Base-by-base conservation (phyloP, 2,797 vertebrate genomes). In the Sebastes kiyomatsui region DNA sequence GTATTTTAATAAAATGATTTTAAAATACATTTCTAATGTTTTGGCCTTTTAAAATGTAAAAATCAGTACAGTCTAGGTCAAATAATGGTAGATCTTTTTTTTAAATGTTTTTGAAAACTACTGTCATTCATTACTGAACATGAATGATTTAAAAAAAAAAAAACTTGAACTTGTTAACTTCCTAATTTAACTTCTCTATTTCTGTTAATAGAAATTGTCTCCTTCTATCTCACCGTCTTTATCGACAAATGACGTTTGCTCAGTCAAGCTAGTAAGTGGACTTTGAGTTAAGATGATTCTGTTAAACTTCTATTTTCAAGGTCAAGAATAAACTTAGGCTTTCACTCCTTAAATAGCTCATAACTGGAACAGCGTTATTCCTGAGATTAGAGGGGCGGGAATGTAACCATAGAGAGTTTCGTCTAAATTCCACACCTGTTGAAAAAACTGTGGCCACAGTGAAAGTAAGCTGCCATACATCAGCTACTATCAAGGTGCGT, bases 381-480 rank as follows among this genome's bases (percentile, higher is more conserved):
- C 55, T 28, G 25, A 32, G 25, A 27, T 69, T 62, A 62, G 25
- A 32, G 54, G 46, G 28, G n/a, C 1, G 3, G 16, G 7, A 18
- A 8, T 52, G 22, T 35, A 64, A 71, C 20, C 8, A 3, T 10
- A 74, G 23, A 64, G 25, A 14, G 11, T 28, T 33, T 46, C 18
- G 59, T 38, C 79, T 68, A 28, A 80, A 71, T 54, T 27, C 16
- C n/a, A 68, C 67, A 85, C 69, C 64, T 81, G 72, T 59, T 81
- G 75, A 64, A 61, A 72, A 42, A 67, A 7, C 14, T 49, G 28
- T 33, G 25, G 12, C 25, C 27, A 38, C 16, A 46, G 38, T 64
- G 23, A 56, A 56, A 71, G 35, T 32, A 49, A 60, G 33, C 35
- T 58, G 35, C 23, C 4, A 5, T 49, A 11, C 28, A 12, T 72